Conservation (phyloP, 1,140 invertebrate genomes). For the Eurosta solidaginis region DNA sequence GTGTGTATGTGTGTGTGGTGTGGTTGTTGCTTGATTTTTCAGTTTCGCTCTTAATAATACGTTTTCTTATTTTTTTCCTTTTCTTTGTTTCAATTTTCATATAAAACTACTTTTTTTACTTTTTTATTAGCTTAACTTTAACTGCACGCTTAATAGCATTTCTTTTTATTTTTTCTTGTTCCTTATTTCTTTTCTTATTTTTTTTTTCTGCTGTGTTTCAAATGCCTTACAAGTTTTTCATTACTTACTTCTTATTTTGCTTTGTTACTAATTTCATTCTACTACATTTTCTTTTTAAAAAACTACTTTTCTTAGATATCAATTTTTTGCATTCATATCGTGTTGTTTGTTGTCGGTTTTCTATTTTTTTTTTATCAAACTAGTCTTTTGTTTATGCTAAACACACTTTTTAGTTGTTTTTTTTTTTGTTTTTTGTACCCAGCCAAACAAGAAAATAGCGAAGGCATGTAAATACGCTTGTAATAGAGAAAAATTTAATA, state of each 20-base stretch:
- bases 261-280: neutral
- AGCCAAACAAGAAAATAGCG: neutral
- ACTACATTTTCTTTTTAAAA: neutral
- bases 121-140: conserved; percentile 18
- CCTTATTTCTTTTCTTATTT: neutral
- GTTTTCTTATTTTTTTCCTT: conserved; percentile 25
- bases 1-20: neutral
- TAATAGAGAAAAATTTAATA: too few species aligned
- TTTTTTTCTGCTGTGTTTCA: neutral
- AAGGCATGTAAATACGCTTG: too few species aligned
- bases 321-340: neutral
- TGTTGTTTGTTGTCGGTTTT: neutral
- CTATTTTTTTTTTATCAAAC: neutral
- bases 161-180: neutral
- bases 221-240: too few species aligned
- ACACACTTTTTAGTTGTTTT: conserved; percentile 11
- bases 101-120: conserved; percentile 33
- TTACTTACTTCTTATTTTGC: conserved; percentile 8
- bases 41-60: neutral
- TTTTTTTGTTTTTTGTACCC: too few species aligned
- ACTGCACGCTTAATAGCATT: conserved; percentile 16
- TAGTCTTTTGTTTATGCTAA: conserved; percentile 23
- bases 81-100: conserved; percentile 30
- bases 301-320: neutral
- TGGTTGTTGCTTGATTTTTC: conserved; percentile 4